Percentiles rank a stretch among this genome's conserved stretches.
These are phyloP conservation scores for Brachionichthys hirsutus DNA, from an alignment of 2,113 vertebrate species.

Conservation along the genomic window DNA sequence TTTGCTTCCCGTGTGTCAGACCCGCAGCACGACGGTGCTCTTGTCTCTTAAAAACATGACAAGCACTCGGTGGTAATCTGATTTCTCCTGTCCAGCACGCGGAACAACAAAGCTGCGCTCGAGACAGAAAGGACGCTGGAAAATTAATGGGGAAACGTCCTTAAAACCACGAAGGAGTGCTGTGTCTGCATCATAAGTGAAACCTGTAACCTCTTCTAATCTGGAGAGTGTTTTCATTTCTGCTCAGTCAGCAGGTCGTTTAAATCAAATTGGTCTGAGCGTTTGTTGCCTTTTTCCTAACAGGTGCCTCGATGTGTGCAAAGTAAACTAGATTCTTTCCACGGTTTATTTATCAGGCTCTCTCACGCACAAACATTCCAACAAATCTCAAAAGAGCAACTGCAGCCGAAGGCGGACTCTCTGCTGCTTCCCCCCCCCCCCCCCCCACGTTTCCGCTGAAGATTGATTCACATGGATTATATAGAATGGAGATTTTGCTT, in stretches of 20 bases:
- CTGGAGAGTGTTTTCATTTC: slow-evolving; percentile 5
- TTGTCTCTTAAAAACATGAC: slow-evolving; percentile 19
- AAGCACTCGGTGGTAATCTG: slow-evolving; percentile 16
- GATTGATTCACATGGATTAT: slow-evolving; percentile 48
- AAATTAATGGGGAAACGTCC: slow-evolving; percentile 21
- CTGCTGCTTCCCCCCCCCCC: no score
- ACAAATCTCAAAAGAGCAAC: slow-evolving; percentile 35
- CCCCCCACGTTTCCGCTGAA: slow-evolving; percentile 25
- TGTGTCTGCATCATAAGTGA: not conserved
- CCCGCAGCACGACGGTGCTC: slow-evolving; percentile 6
- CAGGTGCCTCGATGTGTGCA: slow-evolving; percentile 7
- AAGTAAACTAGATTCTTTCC: not conserved
- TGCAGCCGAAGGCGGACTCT: slow-evolving; percentile 24
- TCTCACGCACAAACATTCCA: slow-evolving; percentile 3
- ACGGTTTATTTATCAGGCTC: no score
- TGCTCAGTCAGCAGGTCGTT: not conserved
- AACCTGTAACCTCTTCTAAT: slow-evolving; percentile 15
- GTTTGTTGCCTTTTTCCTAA: slow-evolving; percentile 5
- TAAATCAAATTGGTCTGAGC: not conserved
- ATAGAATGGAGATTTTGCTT: slow-evolving; percentile 26
- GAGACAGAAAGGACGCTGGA: slow-evolving; percentile 5
- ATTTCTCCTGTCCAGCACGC: slow-evolving; percentile 10
- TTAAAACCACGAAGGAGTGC: slow-evolving; percentile 15
- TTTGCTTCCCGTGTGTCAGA: slow-evolving; percentile 3
- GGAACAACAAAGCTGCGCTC: slow-evolving; percentile 14